These are phyloP conservation scores for Herpailurus yagouaroundi DNA, from an alignment of 2,113 vertebrate genomes.

Conservation along the genomic window DNA sequence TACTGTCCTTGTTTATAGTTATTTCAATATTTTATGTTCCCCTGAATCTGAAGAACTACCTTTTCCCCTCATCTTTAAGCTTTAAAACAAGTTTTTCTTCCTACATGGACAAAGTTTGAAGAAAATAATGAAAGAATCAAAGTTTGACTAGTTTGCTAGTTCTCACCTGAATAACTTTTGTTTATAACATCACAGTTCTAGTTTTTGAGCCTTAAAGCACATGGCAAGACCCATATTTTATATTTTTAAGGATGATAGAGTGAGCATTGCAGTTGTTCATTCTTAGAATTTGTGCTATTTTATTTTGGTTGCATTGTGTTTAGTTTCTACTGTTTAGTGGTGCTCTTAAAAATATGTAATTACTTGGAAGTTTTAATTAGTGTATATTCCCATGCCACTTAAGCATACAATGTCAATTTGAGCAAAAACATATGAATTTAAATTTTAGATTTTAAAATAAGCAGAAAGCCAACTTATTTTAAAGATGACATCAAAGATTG, in stretches of 20 bases:
- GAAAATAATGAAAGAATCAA: background rate
- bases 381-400: background rate
- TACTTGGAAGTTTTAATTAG: background rate
- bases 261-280: background rate
- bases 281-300: slow-evolving; percentile 2
- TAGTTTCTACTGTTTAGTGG: background rate
- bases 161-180: background rate
- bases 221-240: background rate
- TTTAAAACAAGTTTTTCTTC: background rate
- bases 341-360: background rate
- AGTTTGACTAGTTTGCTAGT: background rate
- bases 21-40: background rate
- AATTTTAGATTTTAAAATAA: background rate
- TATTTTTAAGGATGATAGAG: background rate
- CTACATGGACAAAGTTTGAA: background rate
- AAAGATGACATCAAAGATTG: background rate
- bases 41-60: background rate
- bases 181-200: background rate
- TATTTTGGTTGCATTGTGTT: background rate
- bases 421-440: background rate
- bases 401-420: background rate
- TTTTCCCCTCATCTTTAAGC: background rate
- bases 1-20: background rate
- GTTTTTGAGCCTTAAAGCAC: background rate
- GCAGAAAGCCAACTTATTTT: background rate